Percentiles rank a stretch among this genome's conserved stretches.
Evolutionary conservation across 2,888 invertebrate species (phyloP).

Genomic region (Caenorhabditis angaria): DNA sequence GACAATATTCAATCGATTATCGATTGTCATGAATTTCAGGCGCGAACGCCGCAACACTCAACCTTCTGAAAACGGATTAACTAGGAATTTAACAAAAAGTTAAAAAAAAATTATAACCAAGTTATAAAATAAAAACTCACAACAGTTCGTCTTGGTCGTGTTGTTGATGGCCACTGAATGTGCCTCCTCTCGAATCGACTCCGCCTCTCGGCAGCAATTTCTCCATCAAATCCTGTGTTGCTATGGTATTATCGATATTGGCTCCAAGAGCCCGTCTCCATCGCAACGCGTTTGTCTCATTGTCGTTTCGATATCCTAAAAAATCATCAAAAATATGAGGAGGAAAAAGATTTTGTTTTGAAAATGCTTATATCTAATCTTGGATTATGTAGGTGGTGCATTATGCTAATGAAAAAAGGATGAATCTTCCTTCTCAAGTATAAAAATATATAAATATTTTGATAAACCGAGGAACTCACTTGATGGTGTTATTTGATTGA

Average conservation of each 20-base stretch:
- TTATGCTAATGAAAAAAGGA: too few relatives aligned
- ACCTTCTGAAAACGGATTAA: constrained; percentile 28
- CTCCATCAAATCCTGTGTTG: constrained; percentile 50
- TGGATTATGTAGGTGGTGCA: too few relatives aligned
- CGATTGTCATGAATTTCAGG: constrained; percentile 16
- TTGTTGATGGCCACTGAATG: too few relatives aligned
- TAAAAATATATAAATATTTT: not conserved
- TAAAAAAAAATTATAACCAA: not conserved
- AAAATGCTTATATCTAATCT: too few relatives aligned
- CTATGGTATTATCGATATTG: constrained; percentile 44
- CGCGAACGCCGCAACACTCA: constrained; percentile 34
- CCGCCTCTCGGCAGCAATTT: constrained; percentile 32
- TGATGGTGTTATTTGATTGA: constrained; percentile 11
- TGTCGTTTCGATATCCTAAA: constrained; percentile 22
- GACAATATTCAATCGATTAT: not conserved
- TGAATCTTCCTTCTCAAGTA: too few relatives aligned
- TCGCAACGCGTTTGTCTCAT: constrained; percentile 35
- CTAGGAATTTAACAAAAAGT: not conserved
- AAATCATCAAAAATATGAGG: not conserved
- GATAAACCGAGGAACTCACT: not conserved
- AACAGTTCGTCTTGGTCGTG: constrained; percentile 28
- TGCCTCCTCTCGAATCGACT: not conserved
- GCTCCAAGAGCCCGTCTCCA: constrained; percentile 50
- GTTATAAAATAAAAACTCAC: constrained; percentile 25
- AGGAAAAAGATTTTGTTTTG: not conserved